These are phyloP conservation scores for Galeruca laticollis DNA, from an alignment of 2,888 invertebrate species.

Conservation along the genomic window DNA sequence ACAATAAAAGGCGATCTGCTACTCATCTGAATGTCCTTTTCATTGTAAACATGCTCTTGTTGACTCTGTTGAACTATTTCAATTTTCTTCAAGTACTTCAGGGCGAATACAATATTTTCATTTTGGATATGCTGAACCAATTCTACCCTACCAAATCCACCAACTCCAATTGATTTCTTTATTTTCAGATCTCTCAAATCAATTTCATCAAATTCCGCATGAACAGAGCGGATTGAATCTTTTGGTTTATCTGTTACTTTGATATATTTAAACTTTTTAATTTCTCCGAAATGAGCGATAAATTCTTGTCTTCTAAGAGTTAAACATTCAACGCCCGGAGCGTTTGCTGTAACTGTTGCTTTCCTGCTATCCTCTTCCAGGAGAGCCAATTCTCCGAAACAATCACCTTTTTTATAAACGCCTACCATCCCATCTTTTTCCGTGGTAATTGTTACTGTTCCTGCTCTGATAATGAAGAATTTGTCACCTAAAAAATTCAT, in stretches of 20 bases:
- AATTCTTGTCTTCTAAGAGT: constrained; percentile 86
- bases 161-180: constrained; percentile 89
- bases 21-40: constrained; percentile 85
- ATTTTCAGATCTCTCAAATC: constrained; percentile 83
- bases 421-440: constrained; percentile 73
- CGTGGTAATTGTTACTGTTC: constrained; percentile 81
- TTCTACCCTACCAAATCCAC: constrained; percentile 71
- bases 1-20: constrained; percentile 80
- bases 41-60: constrained; percentile 89
- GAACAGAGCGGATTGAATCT: constrained; percentile 39
- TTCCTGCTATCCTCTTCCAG: constrained; percentile 86
- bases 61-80: constrained; percentile 91
- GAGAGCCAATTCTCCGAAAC: constrained; percentile 91
- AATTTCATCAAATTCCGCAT: constrained; percentile 74
- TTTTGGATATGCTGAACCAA: constrained; percentile 68
- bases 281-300: constrained; percentile 84
- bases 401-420: constrained; percentile 80
- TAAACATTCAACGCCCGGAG: constrained; percentile 87
- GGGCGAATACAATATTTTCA: constrained; percentile 76
- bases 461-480: constrained; percentile 91
- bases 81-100: constrained; percentile 90
- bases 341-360: constrained; percentile 90
- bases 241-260: constrained; percentile 44
- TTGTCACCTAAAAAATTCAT: constrained; percentile 73
- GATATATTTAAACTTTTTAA: constrained; percentile 72